Evolutionary conservation across 2,797 vertebrate genomes (phyloP), one percentile per base, ranked within the genome.

Genomic region (Sphenodon punctatus): DNA sequence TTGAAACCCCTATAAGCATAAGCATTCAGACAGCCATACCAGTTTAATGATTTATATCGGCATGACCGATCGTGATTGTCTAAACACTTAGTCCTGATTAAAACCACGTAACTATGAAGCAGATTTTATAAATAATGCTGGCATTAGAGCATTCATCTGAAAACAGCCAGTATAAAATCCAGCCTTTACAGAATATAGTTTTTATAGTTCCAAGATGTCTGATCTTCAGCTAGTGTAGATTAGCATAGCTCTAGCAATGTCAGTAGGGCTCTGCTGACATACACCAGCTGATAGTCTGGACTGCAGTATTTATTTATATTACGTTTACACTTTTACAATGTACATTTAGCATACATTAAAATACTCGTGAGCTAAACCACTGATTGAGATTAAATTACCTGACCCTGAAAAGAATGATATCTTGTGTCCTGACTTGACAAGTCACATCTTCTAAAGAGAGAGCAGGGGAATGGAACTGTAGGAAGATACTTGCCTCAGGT

Each of bases 161-260:
- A n/a, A n/a, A n/a, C n/a, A n/a, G 75, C 32, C 14, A 23, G n/a
- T n/a, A 56, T 83, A 81, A 85, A 82, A 49, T 75, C 16, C n/a
- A 30, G 56, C 73, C 46, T 48, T 80, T 71, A 42, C 56, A 82
- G 88, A 82, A 43, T 43, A 42, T 2, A 67, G 17, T 45, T 78
- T 69, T 86, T 86, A 78, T 43, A 82, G 42, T 27, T 73, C 42
- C 42, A 78, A 9, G 16, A 2, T 53, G 30, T 3, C 65, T 71
- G 82, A 79, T 36, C 3, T 75, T 85, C 71, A 85, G 32, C 76
- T 81, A 61, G 17, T 63, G 14, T 63, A 78, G 39, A 66, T 51
- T 46, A 88, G 63, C n/a, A 78, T 15, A n/a, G 30, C 42, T 48
- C 51, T 68, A 67, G 56, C 83, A 39, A 48, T 78, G 75, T 53